phyloP scores from a whole-genome alignment of 2,113 vertebrate genomes.

The Bostrychus sinensis region DNA sequence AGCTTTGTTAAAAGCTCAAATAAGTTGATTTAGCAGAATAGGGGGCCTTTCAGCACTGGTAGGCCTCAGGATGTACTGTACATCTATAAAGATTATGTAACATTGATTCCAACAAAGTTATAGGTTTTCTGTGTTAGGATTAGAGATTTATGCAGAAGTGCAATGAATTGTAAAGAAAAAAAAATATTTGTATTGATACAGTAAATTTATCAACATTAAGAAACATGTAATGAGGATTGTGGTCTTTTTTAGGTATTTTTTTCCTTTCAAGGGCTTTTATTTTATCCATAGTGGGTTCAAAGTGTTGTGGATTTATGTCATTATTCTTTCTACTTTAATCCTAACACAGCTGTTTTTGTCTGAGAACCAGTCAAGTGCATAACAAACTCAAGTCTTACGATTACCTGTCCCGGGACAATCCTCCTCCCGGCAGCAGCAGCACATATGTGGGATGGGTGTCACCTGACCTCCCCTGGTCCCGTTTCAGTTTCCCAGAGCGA shows the following conservation, averaged over 20 bases:
- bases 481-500: slow-evolving; percentile 74
- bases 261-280: too few species aligned
- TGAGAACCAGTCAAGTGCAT: slow-evolving; percentile 10
- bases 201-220: too few species aligned
- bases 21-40: too few species aligned
- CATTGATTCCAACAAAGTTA: slow-evolving; percentile 56
- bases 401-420: slow-evolving; percentile 7
- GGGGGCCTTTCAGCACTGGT: too few species aligned
- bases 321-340: not conserved
- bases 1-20: too few species aligned
- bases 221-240: too few species aligned
- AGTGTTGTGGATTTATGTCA: too few species aligned
- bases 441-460: slow-evolving; percentile 39
- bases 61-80: slow-evolving; percentile 23
- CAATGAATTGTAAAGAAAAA: too few species aligned
- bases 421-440: not conserved
- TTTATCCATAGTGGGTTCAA: too few species aligned
- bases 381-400: not conserved
- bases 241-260: too few species aligned
- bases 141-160: too few species aligned
- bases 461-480: slow-evolving; percentile 58
- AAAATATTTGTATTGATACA: too few species aligned
- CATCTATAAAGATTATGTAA: slow-evolving; percentile 59
- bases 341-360: not conserved
- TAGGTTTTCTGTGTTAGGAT: slow-evolving; percentile 27